Base-by-base conservation (phyloP, 64 coral and sea anemone genomes). In the Stichodactyla mertensii region DNA sequence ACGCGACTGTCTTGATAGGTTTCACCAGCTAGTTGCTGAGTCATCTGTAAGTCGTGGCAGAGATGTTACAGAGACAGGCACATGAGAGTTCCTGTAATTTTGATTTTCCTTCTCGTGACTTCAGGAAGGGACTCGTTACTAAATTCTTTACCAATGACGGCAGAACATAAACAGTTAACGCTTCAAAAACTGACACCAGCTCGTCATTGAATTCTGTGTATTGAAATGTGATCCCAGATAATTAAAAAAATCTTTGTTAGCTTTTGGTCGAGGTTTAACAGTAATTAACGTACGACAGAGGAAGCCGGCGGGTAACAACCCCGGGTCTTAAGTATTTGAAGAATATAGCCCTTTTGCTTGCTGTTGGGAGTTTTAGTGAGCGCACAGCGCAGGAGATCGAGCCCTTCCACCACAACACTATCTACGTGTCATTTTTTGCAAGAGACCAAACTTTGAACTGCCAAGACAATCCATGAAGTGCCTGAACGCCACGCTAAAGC, bases 241-340 rank as follows among this genome's bases (percentile, higher is more conserved):
- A 96, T 96, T 96, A 96, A 96, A 96, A 85, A 96, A 96, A 96
- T 92, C 91, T 93, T 90, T 96, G 90, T 92, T 96, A 90, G 92
- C 91, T 96, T 96, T 96, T 92, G 55, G 87, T 53, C 91, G 26
- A 92, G 94, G 91, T 96, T 93, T 92, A 93, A 84, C 88, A 80
- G 88, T 96, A 90, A 96, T 96, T 96, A 92, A 86, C 91, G 89
- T 83, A 67, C 89, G 85, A 96, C 77, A 90, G 91, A 89, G 85
- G 91, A 88, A 96, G 84, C 91, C 94, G 91, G 78, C 90, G 53
- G 77, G 59, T 77, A 93, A 61, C 91, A 59, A 78, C 58, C 13
- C 62, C 56, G 31, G 74, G 80, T 86, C 71, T 67, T 81, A 81
- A 88, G 58, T 85, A 82, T 91, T 91, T 94, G 57, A 91, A 64